phyloP scores from a whole-genome alignment of 2,113 vertebrate species.

The Macaca mulatta region DNA sequence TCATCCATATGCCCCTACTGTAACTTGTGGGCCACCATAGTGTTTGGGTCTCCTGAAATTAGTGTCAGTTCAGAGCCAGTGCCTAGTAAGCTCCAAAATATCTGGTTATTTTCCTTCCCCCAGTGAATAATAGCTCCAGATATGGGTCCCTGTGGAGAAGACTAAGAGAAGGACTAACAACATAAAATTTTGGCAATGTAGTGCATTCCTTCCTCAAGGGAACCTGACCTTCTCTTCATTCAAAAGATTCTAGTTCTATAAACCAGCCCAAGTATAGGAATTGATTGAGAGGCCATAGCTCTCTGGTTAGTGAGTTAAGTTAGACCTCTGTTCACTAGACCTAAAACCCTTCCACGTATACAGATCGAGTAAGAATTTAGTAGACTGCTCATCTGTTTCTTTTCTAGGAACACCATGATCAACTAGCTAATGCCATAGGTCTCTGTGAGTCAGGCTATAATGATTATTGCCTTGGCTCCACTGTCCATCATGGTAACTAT shows the following conservation, averaged over 20 bases:
- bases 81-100: background rate
- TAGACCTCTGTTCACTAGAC: background rate
- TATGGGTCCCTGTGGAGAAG: background rate
- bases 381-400: background rate
- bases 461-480: background rate
- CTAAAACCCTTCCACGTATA: background rate
- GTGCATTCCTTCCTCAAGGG: background rate
- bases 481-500: background rate
- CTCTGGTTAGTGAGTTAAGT: background rate
- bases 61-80: background rate
- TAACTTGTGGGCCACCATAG: background rate
- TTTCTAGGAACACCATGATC: background rate
- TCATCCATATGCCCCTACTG: background rate
- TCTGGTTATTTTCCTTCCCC: background rate
- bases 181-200: background rate
- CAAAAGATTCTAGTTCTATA: background rate
- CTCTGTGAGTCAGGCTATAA: background rate
- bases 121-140: background rate
- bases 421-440: background rate
- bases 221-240: background rate
- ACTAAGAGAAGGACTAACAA: background rate
- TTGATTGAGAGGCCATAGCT: background rate
- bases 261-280: background rate
- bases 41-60: background rate
- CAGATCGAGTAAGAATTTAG: background rate